phyloP scores from a whole-genome alignment of 37 sponge, comb jelly and placozoan species.

The Agelas oroides region DNA sequence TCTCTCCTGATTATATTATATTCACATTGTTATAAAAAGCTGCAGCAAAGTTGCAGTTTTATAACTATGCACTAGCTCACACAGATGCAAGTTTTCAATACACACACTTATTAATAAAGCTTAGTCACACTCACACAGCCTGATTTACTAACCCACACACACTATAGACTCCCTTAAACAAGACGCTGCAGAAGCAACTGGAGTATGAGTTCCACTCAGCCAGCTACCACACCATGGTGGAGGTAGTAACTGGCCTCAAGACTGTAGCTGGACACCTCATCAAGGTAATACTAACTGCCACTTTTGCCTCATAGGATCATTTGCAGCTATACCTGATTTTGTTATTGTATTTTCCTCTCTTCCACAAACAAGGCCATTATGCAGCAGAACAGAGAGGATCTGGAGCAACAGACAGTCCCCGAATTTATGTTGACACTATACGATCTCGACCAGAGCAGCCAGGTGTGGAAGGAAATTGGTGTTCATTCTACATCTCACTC shows the following conservation, averaged over 20 bases:
- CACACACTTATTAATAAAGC: no score
- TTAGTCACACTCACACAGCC: no score
- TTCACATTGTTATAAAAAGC: no score
- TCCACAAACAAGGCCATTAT: neutral
- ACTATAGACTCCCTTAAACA: constrained; percentile 25
- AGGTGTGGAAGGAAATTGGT: constrained; percentile 33
- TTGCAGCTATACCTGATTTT: no score
- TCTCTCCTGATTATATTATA: no score
- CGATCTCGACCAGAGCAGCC: constrained; percentile 4
- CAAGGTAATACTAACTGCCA: no score
- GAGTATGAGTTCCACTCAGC: constrained; percentile 84
- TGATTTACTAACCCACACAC: no score
- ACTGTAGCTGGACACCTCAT: constrained; percentile 72
- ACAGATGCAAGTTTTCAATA: no score
- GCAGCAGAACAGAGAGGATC: neutral
- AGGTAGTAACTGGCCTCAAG: constrained; percentile 65
- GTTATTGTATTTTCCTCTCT: no score
- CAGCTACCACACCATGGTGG: constrained; percentile 64
- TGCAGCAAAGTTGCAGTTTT: no score
- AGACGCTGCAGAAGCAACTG: constrained; percentile 47
- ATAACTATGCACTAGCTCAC: no score
- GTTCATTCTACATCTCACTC: constrained; percentile 4
- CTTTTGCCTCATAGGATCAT: no score
- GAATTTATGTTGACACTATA: constrained; percentile 39
- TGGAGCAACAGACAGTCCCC: constrained; percentile 22